Conservation (phyloP, 1,140 invertebrate species). For the Camponotus vicinus region DNA sequence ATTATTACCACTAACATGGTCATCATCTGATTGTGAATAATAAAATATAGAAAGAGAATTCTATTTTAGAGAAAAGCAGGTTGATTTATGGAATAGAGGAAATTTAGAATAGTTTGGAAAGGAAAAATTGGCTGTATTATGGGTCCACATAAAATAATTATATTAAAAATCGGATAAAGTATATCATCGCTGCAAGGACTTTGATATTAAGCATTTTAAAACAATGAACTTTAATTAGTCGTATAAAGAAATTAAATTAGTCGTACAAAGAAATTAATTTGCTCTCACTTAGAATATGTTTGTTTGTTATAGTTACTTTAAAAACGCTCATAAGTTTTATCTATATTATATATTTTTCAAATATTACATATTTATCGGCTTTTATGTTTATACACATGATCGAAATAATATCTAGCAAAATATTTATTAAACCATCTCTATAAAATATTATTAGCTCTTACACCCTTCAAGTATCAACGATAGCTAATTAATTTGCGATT, state of each 20-base stretch:
- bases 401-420: not conserved
- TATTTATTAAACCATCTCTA: not conserved
- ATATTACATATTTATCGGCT: slow-evolving; percentile 37
- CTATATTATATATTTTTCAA: slow-evolving; percentile 6
- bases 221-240: too few species aligned
- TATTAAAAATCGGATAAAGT: not conserved
- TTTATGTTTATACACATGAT: not conserved
- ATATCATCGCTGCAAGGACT: not conserved
- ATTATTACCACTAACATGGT: too few species aligned
- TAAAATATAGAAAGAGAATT: too few species aligned
- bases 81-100: too few species aligned
- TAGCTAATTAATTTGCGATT: slow-evolving; percentile 8
- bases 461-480: not conserved
- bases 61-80: too few species aligned
- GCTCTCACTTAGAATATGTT: too few species aligned
- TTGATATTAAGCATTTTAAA: too few species aligned
- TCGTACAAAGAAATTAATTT: too few species aligned
- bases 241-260: too few species aligned
- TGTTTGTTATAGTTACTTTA: not conserved
- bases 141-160: not conserved
- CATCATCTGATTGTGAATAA: too few species aligned
- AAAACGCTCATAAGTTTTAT: slow-evolving; percentile 28
- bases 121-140: too few species aligned
- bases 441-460: not conserved
- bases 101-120: too few species aligned